Conservation (phyloP, 2,888 invertebrate species). For the Timema podura region DNA sequence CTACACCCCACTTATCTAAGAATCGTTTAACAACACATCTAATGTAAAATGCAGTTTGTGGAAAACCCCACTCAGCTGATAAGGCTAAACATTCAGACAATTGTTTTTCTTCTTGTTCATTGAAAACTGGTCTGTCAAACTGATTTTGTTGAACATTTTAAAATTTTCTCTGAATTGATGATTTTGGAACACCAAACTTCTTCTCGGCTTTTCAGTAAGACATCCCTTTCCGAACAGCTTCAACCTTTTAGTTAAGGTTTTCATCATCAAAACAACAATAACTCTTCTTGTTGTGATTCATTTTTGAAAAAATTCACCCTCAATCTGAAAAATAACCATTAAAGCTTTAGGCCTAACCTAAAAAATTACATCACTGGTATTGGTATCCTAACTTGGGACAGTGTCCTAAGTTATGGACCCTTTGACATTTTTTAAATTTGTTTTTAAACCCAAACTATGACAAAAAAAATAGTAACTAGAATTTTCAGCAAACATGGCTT, state of each 20-base stretch:
- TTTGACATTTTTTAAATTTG: background rate
- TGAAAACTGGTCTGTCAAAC: background rate
- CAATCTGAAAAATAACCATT: background rate
- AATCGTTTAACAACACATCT: conserved; percentile 7
- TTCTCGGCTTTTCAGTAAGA: conserved; percentile 4
- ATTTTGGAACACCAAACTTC: conserved; percentile 1
- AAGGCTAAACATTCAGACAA: background rate
- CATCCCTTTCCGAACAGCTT: conserved; percentile 8
- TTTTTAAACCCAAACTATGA: background rate
- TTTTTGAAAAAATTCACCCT: background rate
- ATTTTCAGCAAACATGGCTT: background rate
- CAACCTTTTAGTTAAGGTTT: background rate
- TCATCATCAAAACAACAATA: background rate
- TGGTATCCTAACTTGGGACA: conserved; percentile 8
- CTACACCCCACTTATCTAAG: conserved; percentile 3
- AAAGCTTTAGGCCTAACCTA: background rate
- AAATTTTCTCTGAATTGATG: background rate
- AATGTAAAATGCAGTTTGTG: background rate
- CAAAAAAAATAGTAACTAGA: background rate
- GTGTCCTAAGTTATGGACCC: conserved; percentile 3
- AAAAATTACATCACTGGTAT: conserved; percentile 2
- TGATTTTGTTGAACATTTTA: conserved; percentile 10
- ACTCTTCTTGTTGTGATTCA: background rate
- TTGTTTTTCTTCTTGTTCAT: conserved; percentile 7
- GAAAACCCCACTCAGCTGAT: background rate